Conservation (phyloP, 2,113 vertebrate species). For the Columba janthina region DNA sequence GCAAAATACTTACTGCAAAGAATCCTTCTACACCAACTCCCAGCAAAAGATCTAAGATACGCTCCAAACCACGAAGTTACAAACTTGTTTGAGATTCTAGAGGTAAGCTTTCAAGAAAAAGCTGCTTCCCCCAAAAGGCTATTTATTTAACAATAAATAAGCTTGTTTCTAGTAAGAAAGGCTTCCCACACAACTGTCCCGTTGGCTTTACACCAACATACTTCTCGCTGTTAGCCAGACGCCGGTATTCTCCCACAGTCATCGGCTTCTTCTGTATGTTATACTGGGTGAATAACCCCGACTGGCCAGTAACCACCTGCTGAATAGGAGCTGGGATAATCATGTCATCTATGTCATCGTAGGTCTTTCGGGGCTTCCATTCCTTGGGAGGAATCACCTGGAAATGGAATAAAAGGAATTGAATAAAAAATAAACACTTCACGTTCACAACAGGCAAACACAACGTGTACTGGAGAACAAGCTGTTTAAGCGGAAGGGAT, state of each 20-base stretch:
- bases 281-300: conserved; percentile 83
- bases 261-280: conserved; percentile 87
- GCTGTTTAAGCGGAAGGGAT: neutral
- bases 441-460: neutral
- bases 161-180: neutral
- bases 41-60: neutral
- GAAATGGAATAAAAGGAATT: neutral
- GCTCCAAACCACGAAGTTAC: neutral
- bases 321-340: conserved; percentile 84
- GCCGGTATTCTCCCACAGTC: conserved; percentile 82
- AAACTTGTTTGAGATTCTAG: neutral
- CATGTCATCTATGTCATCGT: conserved; percentile 82
- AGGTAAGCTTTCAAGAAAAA: neutral
- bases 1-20: neutral
- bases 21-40: neutral
- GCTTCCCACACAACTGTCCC: neutral
- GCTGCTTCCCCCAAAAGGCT: neutral
- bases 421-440: too few species aligned
- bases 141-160: neutral
- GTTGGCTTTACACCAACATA: neutral
- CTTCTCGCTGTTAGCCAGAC: conserved; percentile 84
- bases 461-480: neutral
- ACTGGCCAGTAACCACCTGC: conserved; percentile 85
- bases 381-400: conserved; percentile 84
- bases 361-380: conserved; percentile 79